A percentile compares a stretch with the other conserved stretches of the same genome.
These are phyloP conservation scores for Cyanistes caeruleus DNA, from an alignment of 2,113 vertebrate genomes.

Conservation along the genomic window DNA sequence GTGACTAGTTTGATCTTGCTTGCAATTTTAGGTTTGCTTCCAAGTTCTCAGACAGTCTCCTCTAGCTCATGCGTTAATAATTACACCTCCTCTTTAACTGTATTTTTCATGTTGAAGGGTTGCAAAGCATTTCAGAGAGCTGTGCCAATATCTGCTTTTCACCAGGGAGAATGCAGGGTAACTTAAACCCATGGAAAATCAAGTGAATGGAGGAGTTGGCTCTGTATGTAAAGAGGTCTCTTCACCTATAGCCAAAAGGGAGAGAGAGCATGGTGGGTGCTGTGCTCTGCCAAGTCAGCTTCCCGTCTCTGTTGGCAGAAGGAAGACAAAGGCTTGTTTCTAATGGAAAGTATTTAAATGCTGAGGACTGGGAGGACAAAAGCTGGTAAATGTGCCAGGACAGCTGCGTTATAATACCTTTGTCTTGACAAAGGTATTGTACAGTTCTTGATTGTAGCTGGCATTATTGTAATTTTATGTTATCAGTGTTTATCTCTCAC, in stretches of 20 bases:
- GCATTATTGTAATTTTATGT: background rate
- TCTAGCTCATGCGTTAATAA: background rate
- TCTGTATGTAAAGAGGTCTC: background rate
- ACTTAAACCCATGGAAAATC: background rate
- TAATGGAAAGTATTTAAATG: constrained; percentile 7
- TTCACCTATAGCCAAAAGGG: background rate
- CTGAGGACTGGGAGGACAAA: background rate
- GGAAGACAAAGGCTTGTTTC: background rate
- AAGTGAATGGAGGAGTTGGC: background rate
- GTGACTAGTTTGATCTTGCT: constrained; percentile 57
- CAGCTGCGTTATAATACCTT: background rate
- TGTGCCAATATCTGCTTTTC: background rate
- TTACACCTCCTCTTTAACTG: background rate
- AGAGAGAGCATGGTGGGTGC: background rate
- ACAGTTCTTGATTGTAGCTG: background rate
- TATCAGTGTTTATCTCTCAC: background rate
- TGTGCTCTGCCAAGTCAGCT: background rate
- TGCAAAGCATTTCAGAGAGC: background rate
- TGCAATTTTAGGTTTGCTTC: constrained; percentile 14
- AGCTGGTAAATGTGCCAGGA: constrained; percentile 4
- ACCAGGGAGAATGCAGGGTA: background rate
- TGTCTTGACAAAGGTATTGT: background rate
- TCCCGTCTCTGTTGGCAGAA: background rate
- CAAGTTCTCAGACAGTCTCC: constrained; percentile 45
- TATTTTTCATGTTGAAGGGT: background rate